Percentiles rank a stretch among this genome's conserved stretches.
Evolutionary conservation across 2,113 vertebrate species (phyloP).

Genomic region (Zosterops japonicus): DNA sequence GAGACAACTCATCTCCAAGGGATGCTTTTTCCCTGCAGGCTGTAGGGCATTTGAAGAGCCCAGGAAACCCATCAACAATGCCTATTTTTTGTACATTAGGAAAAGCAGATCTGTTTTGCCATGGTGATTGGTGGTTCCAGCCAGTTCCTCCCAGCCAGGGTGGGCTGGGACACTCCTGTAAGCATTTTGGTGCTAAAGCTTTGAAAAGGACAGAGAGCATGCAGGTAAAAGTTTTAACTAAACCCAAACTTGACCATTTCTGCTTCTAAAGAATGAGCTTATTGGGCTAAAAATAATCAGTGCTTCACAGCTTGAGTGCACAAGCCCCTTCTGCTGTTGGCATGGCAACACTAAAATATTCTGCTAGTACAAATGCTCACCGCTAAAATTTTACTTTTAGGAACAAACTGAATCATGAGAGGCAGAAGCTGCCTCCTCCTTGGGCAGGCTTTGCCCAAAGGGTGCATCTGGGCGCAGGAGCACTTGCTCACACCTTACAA

Average conservation of each 20-base stretch:
- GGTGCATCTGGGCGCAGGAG: not conserved
- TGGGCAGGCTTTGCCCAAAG: not conserved
- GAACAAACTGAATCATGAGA: constrained; percentile 15
- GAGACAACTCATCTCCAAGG: not conserved
- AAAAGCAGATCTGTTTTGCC: constrained; percentile 14
- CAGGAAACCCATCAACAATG: not conserved
- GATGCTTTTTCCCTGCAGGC: not conserved
- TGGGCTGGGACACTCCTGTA: not conserved
- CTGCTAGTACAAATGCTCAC: constrained; percentile 50
- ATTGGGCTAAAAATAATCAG: constrained; percentile 70
- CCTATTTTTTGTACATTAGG: not conserved
- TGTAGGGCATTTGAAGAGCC: not conserved
- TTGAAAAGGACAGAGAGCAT: not conserved
- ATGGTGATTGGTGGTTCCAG: not conserved
- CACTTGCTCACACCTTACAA: not conserved
- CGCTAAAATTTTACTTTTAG: constrained; percentile 38
- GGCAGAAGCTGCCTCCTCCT: not conserved
- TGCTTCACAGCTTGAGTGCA: constrained; percentile 52
- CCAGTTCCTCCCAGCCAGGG: not conserved
- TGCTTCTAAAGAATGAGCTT: constrained; percentile 43
- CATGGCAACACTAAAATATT: constrained; percentile 71
- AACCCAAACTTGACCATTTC: constrained; percentile 29
- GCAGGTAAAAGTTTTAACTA: constrained; percentile 4
- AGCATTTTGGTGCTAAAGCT: not conserved
- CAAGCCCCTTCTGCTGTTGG: constrained; percentile 57